phyloP scores from a whole-genome alignment of 2,797 vertebrate species.

The Sitta carolinensis region DNA sequence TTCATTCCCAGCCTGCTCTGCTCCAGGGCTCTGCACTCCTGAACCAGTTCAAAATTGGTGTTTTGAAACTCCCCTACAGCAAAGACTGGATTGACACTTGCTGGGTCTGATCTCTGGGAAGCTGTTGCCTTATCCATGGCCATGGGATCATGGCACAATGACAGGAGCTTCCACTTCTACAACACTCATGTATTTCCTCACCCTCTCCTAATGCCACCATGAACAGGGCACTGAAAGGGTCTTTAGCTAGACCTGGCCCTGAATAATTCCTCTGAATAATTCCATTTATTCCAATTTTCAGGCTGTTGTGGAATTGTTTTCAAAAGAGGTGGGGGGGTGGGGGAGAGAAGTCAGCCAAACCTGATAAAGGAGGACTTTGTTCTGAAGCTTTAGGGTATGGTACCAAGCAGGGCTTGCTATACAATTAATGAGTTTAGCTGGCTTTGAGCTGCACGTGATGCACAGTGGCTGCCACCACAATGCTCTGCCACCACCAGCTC shows the following conservation, averaged over 20 bases:
- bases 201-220: background rate
- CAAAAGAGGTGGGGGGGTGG: background rate
- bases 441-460: slow-evolving; percentile 39
- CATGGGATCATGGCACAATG: background rate
- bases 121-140: background rate
- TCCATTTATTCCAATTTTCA: slow-evolving; percentile 40
- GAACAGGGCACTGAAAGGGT: background rate
- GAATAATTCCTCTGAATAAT: slow-evolving; percentile 44
- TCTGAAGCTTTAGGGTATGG: slow-evolving; percentile 57
- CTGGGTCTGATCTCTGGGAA: background rate
- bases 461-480: background rate
- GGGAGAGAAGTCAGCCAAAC: slow-evolving; percentile 14
- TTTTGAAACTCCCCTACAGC: background rate
- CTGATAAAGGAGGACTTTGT: slow-evolving; percentile 58
- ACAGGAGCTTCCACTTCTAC: background rate
- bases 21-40: background rate
- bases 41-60: background rate
- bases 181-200: background rate
- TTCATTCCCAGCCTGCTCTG: background rate
- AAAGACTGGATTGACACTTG: background rate
- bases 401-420: slow-evolving; percentile 58
- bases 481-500: background rate
- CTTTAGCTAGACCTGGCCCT: background rate
- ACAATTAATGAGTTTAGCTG: slow-evolving; percentile 58
- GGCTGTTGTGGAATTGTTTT: background rate